Conservation (phyloP, 2,113 vertebrate genomes). For the Glaucomys volans region DNA sequence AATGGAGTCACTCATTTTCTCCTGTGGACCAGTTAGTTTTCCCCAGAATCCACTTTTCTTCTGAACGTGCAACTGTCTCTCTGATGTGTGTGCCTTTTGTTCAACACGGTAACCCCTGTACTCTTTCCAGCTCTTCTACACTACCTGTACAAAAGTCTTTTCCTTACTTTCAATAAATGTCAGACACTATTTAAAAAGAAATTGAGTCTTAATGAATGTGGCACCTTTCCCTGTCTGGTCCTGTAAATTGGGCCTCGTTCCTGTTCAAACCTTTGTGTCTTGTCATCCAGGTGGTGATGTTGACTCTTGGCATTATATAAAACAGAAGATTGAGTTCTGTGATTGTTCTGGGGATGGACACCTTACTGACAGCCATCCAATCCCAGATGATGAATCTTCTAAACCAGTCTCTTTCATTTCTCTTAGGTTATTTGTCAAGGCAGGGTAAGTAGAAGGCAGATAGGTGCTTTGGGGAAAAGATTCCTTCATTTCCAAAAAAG, state of each 20-base stretch:
- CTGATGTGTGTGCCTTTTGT: constrained; percentile 64
- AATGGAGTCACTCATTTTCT: background rate
- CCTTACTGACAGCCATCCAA: background rate
- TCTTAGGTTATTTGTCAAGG: background rate
- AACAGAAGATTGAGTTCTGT: background rate
- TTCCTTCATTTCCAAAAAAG: background rate
- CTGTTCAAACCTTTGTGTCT: background rate
- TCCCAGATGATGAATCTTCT: background rate
- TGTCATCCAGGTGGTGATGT: background rate
- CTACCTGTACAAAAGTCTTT: constrained; percentile 15
- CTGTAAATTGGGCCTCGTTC: background rate
- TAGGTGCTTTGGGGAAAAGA: background rate
- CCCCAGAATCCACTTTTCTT: constrained; percentile 8
- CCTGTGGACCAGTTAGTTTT: constrained; percentile 25
- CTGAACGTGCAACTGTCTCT: constrained; percentile 33
- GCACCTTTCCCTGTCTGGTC: background rate
- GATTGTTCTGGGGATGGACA: background rate
- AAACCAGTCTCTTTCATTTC: background rate
- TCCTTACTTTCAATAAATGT: constrained; percentile 62
- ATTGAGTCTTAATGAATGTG: background rate
- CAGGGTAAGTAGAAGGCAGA: background rate
- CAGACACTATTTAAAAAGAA: constrained; percentile 10
- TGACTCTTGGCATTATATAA: background rate
- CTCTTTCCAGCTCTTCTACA: constrained; percentile 12
- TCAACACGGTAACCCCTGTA: background rate